phyloP scores from a whole-genome alignment of 2,113 vertebrate genomes.

The Ctenomys sociabilis region DNA sequence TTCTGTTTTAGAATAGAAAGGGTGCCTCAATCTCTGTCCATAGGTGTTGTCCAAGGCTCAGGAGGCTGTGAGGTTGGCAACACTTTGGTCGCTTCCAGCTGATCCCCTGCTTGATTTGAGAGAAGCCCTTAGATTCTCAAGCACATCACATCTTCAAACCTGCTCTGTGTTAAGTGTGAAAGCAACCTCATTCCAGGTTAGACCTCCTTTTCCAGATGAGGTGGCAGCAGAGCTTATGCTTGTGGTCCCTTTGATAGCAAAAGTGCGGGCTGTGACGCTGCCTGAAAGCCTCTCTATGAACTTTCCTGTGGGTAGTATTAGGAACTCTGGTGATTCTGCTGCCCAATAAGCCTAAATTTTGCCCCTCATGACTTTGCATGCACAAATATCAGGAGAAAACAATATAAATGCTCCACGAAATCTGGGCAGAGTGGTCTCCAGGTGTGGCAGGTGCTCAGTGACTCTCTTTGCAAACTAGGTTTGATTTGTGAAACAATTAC shows the following conservation, averaged over 20 bases:
- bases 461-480: constrained; percentile 24
- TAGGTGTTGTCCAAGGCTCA: background rate
- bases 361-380: background rate
- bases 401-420: background rate
- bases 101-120: background rate
- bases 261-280: background rate
- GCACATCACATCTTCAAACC: background rate
- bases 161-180: background rate
- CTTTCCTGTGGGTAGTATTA: accelerated
- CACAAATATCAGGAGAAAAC: background rate
- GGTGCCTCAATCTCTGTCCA: background rate
- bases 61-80: accelerated
- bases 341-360: background rate
- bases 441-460: background rate
- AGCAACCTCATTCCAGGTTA: background rate
- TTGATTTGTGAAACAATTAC: background rate
- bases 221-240: background rate
- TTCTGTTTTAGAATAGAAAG: background rate
- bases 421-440: background rate
- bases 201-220: background rate
- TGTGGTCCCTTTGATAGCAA: background rate
- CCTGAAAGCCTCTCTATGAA: background rate
- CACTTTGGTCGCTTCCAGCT: background rate
- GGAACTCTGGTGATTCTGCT: background rate
- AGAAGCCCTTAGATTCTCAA: background rate